Percentiles rank a stretch among this genome's conserved stretches.
These are phyloP conservation scores for Cygnus buccinator DNA, from an alignment of 2,113 vertebrate species.

Conservation along the genomic window DNA sequence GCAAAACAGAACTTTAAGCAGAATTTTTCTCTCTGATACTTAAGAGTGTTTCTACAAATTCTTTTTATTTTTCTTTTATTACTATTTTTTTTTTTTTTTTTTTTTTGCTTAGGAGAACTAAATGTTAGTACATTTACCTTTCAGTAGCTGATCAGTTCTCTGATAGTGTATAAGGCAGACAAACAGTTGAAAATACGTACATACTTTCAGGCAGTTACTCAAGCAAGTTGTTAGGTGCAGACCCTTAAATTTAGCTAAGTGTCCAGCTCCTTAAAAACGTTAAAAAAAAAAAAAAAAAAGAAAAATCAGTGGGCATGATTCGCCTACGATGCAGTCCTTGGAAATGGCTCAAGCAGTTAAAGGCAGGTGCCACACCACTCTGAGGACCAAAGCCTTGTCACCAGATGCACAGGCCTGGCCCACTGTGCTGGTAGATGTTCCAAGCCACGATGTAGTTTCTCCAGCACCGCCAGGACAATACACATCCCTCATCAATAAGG, in stretches of 20 bases:
- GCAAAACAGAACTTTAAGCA: neutral
- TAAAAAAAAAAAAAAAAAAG: neutral
- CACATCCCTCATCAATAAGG: neutral
- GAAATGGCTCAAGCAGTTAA: neutral
- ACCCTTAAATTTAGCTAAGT: neutral
- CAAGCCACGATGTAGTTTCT: neutral
- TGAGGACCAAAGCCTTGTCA: neutral
- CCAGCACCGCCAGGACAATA: neutral
- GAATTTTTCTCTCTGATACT: neutral
- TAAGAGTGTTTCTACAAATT: neutral
- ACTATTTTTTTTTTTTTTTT: neutral
- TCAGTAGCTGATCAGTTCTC: neutral
- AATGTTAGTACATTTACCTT: neutral
- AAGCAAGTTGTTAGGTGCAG: neutral
- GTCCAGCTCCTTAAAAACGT: neutral
- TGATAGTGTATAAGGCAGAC: neutral
- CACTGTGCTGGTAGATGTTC: neutral
- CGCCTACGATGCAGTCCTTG: neutral
- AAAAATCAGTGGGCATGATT: neutral
- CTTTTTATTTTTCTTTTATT: neutral
- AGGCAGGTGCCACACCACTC: neutral
- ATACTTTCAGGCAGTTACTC: neutral
- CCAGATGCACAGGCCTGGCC: neutral
- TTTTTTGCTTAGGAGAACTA: neutral
- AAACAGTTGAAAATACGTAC: rapidly evolving